Evolutionary conservation across 1,140 invertebrate species (phyloP), one percentile per base, ranked within the genome.

Genomic region (Bombus polaris): DNA sequence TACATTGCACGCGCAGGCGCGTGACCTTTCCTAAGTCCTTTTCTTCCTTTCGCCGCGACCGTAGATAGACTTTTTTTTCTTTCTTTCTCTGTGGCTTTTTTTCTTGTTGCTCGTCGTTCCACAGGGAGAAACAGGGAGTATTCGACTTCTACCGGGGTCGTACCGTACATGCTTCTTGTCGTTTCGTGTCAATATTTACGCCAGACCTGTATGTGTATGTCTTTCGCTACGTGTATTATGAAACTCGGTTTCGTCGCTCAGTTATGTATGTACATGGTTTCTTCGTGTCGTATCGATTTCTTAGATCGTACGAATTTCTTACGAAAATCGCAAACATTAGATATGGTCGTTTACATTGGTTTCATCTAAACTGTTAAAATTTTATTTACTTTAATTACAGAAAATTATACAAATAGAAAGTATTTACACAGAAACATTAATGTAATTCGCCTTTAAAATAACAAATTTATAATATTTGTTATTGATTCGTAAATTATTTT

Each of bases 21-120:
- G 79, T 76, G 85, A 90, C 88, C 85, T 89, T 90, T 87, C 65
- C 75, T 47, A 13, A 57, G 74, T 86, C 87, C 68, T 81, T 73
- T 80, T 59, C 53, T 75, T 44, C 78, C 88, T 88, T 76, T 74
- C 81, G 71, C 66, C 76, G 83, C 70, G 68, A 53, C 47, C 44
- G 66, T 65, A 75, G 9, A 47, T 82, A 37, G 13, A 32, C 28
- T 0, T 47, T 53, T 53, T 35, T 47, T 47, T 35, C 15, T 44
- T 1, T 78, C 12, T 32, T 12, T 47, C 8, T 10, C 9, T n/a
- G 8, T 39, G 12, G 0, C 5, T 18, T 25, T 10, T 35, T 68
- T 44, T 10, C 12, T 44, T 22, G 1, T 3, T 28, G 13, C 25
- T 79, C 32, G 44, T 25, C 62, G 1, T 77, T 77, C 13, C 35